Evolutionary conservation across 2,797 vertebrate genomes (phyloP).

Genomic region (Muraenolepis orangiensis): DNA sequence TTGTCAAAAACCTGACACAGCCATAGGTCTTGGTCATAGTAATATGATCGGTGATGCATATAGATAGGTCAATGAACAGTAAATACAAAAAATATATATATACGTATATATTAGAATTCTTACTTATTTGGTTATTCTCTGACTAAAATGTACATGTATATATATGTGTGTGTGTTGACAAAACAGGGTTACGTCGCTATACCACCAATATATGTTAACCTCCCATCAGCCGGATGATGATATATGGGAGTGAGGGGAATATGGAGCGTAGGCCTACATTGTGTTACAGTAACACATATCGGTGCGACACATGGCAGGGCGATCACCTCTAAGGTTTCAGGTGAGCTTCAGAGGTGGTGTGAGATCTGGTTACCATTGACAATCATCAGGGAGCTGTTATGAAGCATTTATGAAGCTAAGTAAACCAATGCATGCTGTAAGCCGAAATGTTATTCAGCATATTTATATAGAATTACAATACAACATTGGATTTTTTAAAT

Average conservation of each 20-base stretch:
- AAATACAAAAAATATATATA: neutral
- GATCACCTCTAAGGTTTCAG: neutral
- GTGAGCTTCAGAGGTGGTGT: neutral
- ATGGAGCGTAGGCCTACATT: neutral
- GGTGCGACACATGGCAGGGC: neutral
- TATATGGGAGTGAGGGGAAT: neutral
- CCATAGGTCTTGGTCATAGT: neutral
- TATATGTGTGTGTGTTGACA: neutral
- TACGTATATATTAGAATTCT: neutral
- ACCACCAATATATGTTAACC: too few relatives aligned
- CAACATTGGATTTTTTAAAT: neutral
- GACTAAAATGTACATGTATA: neutral
- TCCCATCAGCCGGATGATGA: neutral
- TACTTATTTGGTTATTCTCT: neutral
- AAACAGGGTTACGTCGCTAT: neutral
- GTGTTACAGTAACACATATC: neutral
- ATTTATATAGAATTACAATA: neutral
- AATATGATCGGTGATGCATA: neutral
- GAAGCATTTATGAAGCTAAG: neutral
- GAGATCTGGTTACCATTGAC: neutral
- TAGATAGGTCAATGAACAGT: neutral
- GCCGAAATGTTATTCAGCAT: neutral
- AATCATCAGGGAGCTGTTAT: neutral
- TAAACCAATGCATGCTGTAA: neutral
- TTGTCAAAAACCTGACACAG: neutral